Percentiles rank a stretch among this genome's conserved stretches.
phyloP scores from a whole-genome alignment of 2,888 invertebrate genomes.

The Agrilus mali region DNA sequence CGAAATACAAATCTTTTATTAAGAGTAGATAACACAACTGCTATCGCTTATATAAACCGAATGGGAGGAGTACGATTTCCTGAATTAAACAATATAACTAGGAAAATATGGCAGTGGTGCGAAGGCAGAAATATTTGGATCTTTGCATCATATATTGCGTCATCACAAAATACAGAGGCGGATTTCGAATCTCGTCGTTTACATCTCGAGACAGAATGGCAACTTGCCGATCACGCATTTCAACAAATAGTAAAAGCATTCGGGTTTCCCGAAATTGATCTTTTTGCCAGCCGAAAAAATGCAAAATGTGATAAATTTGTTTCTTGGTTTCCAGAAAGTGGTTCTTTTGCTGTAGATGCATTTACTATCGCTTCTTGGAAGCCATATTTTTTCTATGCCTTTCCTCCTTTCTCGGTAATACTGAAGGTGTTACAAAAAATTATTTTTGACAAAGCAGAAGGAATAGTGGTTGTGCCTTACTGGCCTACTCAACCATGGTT shows the following conservation, averaged over 20 bases:
- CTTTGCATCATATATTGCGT: conserved; percentile 5
- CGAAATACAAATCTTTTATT: too few relatives aligned
- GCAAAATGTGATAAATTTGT: conserved; percentile 8
- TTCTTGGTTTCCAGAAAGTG: conserved; percentile 8
- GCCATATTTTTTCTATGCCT: conserved; percentile 7
- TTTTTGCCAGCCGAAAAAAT: conserved; percentile 7
- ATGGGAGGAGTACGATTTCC: too few relatives aligned
- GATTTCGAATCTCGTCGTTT: conserved; percentile 3
- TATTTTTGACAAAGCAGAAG: conserved; percentile 8
- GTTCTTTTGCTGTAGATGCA: conserved; percentile 5
- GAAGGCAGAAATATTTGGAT: conserved; percentile 1
- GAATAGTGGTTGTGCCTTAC: conserved; percentile 9
- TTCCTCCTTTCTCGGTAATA: conserved; percentile 9
- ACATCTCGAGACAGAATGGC: conserved; percentile 6
- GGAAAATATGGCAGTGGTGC: too few relatives aligned
- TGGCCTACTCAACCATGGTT: conserved; percentile 11
- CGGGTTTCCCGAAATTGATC: conserved; percentile 5
- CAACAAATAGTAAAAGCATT: conserved; percentile 2
- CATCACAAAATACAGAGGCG: conserved; percentile 2
- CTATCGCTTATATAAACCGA: too few relatives aligned
- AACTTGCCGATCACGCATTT: conserved; percentile 3
- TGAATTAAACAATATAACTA: too few relatives aligned
- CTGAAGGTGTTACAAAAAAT: conserved; percentile 8
- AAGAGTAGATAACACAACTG: too few relatives aligned
- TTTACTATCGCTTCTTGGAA: conserved; percentile 10